A percentile compares a stretch with the other conserved stretches of the same genome.
Conservation (phyloP, 2,888 invertebrate genomes). For the Hemistola chrysoprasaria region DNA sequence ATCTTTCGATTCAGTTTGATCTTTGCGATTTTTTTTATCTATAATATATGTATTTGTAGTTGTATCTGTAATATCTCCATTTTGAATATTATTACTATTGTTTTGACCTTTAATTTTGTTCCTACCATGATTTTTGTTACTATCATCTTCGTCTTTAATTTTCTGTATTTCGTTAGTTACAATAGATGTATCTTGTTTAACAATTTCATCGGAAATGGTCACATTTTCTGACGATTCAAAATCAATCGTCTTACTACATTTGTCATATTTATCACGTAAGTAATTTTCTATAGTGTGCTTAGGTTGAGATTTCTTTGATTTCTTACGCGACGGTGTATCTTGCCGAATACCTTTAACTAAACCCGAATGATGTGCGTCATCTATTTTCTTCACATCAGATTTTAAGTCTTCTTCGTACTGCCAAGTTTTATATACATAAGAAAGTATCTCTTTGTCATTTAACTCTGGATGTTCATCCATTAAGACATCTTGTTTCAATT, state of each 20-base stretch:
- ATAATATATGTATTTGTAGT: no score
- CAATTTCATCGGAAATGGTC: background rate
- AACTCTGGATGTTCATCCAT: conserved; percentile 76
- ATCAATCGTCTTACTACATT: conserved; percentile 10
- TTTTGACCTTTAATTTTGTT: no score
- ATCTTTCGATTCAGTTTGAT: no score
- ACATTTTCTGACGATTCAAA: conserved; percentile 1
- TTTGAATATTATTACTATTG: no score
- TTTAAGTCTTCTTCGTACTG: conserved; percentile 61
- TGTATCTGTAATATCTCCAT: no score
- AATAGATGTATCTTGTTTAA: background rate
- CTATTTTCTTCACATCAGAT: conserved; percentile 47
- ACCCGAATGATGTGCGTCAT: conserved; percentile 43
- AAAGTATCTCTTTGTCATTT: conserved; percentile 60
- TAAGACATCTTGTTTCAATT: conserved; percentile 66
- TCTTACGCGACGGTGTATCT: conserved; percentile 12
- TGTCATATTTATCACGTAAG: conserved; percentile 16
- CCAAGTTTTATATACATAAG: conserved; percentile 77
- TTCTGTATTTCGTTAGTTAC: no score
- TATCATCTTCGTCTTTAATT: no score
- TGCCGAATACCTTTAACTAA: conserved; percentile 46
- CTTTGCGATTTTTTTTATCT: no score
- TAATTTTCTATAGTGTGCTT: conserved; percentile 24
- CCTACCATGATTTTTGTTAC: no score
- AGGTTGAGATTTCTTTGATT: conserved; percentile 24